phyloP scores from a whole-genome alignment of 2,888 invertebrate genomes.

The Eilema sororculum region DNA sequence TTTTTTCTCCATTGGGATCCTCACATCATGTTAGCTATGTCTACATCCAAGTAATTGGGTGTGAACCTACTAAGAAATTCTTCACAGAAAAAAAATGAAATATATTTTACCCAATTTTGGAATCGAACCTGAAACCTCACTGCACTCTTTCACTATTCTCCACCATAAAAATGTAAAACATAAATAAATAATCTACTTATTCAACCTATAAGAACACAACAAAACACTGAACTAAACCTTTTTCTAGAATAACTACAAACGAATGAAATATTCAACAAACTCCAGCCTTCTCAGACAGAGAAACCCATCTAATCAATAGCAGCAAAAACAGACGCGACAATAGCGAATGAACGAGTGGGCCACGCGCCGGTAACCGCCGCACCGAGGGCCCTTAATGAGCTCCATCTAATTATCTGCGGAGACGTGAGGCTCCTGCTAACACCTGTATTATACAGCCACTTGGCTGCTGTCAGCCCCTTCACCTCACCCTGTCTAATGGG shows the following conservation, averaged over 20 bases:
- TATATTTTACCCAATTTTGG: too few species aligned
- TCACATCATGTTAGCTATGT: too few species aligned
- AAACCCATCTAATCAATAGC: constrained; percentile 44
- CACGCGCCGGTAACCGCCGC: constrained; percentile 50
- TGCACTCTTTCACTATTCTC: too few species aligned
- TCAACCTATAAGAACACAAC: too few species aligned
- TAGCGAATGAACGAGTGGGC: constrained; percentile 31
- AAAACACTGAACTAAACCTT: neutral
- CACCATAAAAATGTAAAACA: too few species aligned
- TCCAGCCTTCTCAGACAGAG: constrained; percentile 7
- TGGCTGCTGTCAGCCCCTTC: constrained; percentile 32
- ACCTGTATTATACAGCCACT: constrained; percentile 60
- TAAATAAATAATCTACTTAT: too few species aligned
- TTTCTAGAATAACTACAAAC: neutral
- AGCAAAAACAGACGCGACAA: constrained; percentile 33
- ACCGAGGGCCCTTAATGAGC: constrained; percentile 61
- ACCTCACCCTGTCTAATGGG: constrained; percentile 32
- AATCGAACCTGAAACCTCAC: too few species aligned
- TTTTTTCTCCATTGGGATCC: too few species aligned
- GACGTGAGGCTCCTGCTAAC: constrained; percentile 68
- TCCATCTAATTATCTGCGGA: constrained; percentile 66
- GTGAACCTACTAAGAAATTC: too few species aligned
- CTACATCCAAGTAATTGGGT: too few species aligned
- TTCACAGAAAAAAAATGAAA: too few species aligned
- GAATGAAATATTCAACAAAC: neutral